These are phyloP conservation scores for Tetragnatha versicolor DNA, from an alignment of 1,140 invertebrate genomes.

Conservation along the genomic window DNA sequence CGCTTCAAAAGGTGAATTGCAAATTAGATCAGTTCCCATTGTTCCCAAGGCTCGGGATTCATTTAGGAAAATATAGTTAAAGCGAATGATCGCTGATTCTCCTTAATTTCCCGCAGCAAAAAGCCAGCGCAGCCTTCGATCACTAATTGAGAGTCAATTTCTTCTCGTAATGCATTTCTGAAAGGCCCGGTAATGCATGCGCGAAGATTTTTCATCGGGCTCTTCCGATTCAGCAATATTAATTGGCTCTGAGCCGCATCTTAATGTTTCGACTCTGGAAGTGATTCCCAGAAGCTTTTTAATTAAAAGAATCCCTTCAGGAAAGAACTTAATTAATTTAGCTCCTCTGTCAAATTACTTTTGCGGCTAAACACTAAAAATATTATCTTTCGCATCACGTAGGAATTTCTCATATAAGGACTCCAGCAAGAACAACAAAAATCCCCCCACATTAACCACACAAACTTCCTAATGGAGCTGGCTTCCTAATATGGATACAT, in stretches of 20 bases:
- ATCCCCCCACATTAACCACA: slow-evolving; percentile 17
- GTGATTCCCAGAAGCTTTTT: slow-evolving; percentile 17
- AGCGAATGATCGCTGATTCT: too few relatives aligned
- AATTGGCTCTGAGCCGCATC: slow-evolving; percentile 7
- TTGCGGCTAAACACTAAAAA: slow-evolving; percentile 11
- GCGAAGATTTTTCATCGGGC: too few relatives aligned
- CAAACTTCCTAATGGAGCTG: slow-evolving; percentile 32
- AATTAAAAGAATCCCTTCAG: slow-evolving; percentile 38
- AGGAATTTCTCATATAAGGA: slow-evolving; percentile 6
- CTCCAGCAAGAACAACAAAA: background rate
- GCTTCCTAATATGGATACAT: slow-evolving; percentile 48
- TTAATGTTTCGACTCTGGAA: slow-evolving; percentile 21
- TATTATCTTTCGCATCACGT: slow-evolving; percentile 46
- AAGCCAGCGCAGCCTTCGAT: too few relatives aligned
- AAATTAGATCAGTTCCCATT: too few relatives aligned
- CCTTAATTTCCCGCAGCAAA: too few relatives aligned
- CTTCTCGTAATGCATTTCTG: too few relatives aligned
- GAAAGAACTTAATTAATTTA: slow-evolving; percentile 42
- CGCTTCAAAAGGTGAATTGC: too few relatives aligned
- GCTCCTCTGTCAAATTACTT: slow-evolving; percentile 49
- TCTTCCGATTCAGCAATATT: too few relatives aligned
- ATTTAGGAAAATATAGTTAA: too few relatives aligned
- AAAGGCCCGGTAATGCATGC: too few relatives aligned
- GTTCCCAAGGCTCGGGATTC: too few relatives aligned
- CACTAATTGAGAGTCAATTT: too few relatives aligned